These are phyloP conservation scores for Epinotia brunnichana DNA, from an alignment of 2,888 invertebrate genomes.

Conservation along the genomic window DNA sequence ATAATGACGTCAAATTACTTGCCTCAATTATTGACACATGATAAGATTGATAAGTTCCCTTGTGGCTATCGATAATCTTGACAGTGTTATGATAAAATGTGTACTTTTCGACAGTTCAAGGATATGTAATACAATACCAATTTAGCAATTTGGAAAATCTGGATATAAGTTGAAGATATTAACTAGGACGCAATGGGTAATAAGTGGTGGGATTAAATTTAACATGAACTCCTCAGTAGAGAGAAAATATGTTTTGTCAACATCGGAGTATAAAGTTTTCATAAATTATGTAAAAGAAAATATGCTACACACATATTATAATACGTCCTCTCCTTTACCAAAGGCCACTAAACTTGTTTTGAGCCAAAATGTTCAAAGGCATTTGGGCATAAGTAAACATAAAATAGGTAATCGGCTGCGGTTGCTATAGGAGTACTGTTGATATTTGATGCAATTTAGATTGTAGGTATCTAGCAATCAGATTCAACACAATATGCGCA, in stretches of 20 bases:
- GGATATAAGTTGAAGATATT: neutral
- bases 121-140: neutral
- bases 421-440: conserved; percentile 8
- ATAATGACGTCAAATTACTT: conserved; percentile 9
- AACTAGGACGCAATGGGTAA: neutral
- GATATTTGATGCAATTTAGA: neutral
- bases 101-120: neutral
- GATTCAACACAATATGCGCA: conserved; percentile 17
- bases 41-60: conserved; percentile 1
- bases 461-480: conserved; percentile 4
- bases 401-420: conserved; percentile 4
- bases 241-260: neutral
- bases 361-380: conserved; percentile 5
- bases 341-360: conserved; percentile 18
- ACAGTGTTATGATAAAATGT: neutral
- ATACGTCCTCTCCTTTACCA: conserved; percentile 2
- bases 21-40: neutral
- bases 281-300: neutral
- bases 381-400: conserved; percentile 2
- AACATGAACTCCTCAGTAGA: neutral
- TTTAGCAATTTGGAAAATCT: neutral
- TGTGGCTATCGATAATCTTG: conserved; percentile 10
- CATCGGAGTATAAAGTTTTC: neutral
- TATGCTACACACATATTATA: conserved; percentile 1
- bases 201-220: neutral